Evolutionary conservation across 1,140 invertebrate species (phyloP).

Genomic region (Ruditapes philippinarum): DNA sequence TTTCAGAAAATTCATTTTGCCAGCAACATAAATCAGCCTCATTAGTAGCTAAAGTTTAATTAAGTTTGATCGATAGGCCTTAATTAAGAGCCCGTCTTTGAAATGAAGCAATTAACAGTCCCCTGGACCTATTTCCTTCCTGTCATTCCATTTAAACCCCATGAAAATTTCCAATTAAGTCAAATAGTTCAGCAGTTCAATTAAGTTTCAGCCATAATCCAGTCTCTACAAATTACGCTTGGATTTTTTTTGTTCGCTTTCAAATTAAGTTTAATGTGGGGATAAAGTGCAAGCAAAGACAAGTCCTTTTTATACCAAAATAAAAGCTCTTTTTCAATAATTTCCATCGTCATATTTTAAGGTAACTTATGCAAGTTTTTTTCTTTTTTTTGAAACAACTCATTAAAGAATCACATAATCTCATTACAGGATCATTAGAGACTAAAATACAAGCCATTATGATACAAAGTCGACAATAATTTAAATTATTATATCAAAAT

Average conservation of each 20-base stretch:
- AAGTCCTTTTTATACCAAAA: neutral
- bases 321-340: too few relatives aligned
- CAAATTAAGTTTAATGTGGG: conserved; percentile 44
- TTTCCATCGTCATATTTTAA: too few relatives aligned
- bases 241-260: conserved; percentile 21
- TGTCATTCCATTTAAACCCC: conserved; percentile 65
- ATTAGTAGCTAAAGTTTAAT: conserved; percentile 57
- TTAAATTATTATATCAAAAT: too few relatives aligned
- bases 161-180: conserved; percentile 65
- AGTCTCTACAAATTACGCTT: conserved; percentile 41
- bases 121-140: conserved; percentile 58
- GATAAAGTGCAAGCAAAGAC: conserved; percentile 1
- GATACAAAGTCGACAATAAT: too few relatives aligned
- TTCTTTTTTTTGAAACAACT: too few relatives aligned
- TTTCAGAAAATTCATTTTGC: conserved; percentile 26
- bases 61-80: conserved; percentile 63
- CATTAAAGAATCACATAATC: too few relatives aligned
- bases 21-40: conserved; percentile 43
- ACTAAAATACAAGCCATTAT: too few relatives aligned
- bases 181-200: conserved; percentile 60
- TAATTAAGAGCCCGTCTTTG: conserved; percentile 65
- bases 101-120: conserved; percentile 67
- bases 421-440: too few relatives aligned
- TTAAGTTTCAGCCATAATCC: conserved; percentile 60
- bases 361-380: too few relatives aligned